A percentile compares a stretch with the other conserved stretches of the same genome.
These are phyloP conservation scores for Petroica traversi DNA, from an alignment of 2,113 vertebrate species.

Conservation along the genomic window DNA sequence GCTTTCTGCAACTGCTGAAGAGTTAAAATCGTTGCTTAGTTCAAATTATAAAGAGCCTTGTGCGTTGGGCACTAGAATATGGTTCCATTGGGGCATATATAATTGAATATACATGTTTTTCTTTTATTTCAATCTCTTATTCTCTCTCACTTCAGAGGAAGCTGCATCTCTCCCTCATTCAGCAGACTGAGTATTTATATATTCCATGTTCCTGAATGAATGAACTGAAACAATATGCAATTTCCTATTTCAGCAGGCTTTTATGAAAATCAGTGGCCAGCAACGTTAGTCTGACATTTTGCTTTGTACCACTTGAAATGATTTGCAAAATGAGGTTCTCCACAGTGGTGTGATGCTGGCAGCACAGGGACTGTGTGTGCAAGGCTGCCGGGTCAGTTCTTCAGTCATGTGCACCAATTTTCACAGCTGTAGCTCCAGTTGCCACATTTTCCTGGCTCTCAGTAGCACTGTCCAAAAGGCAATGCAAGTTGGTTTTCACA, in stretches of 20 bases:
- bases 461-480: not conserved
- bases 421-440: not conserved
- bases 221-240: not conserved
- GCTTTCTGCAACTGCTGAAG: not conserved
- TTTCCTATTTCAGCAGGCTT: not conserved
- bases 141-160: not conserved
- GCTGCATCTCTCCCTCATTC: not conserved
- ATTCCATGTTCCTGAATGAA: not conserved
- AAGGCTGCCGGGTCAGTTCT: not conserved
- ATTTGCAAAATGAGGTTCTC: not conserved
- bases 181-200: not conserved
- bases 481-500: not conserved
- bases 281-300: not conserved
- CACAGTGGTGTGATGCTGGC: not conserved
- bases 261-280: not conserved
- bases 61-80: not conserved
- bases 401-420: not conserved
- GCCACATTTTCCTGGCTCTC: not conserved
- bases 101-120: not conserved
- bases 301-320: not conserved
- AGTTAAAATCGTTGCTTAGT: not conserved
- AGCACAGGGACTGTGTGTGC: not conserved
- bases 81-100: not conserved
- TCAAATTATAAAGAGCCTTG: not conserved
- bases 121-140: not conserved